Percentiles rank a stretch among this genome's conserved stretches.
These are phyloP conservation scores for Forbesichthys papilliferus DNA, from an alignment of 2,113 vertebrate genomes.

Conservation along the genomic window DNA sequence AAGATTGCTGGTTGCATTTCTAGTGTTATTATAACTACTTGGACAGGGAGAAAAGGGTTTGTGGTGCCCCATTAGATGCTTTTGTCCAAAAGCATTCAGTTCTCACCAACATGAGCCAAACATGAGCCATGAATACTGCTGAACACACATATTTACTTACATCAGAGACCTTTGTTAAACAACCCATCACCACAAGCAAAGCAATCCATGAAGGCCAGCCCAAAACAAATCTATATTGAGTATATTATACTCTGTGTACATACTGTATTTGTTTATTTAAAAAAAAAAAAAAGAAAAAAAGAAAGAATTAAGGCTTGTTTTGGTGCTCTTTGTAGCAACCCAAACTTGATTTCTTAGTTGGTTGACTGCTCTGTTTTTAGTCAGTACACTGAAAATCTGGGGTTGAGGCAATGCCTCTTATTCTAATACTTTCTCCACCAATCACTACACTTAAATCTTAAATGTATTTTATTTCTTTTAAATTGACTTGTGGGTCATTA, in stretches of 20 bases:
- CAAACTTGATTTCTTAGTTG: not conserved
- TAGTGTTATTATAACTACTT: not conserved
- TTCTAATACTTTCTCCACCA: slow-evolving; percentile 23
- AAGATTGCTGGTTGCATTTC: too few relatives aligned
- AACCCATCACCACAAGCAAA: slow-evolving; percentile 46
- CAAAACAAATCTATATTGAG: slow-evolving; percentile 48
- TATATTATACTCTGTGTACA: slow-evolving; percentile 66
- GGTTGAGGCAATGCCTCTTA: not conserved
- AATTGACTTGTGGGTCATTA: slow-evolving; percentile 5
- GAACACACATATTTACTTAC: slow-evolving; percentile 32
- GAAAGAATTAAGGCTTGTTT: slow-evolving; percentile 35
- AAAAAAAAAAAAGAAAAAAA: slow-evolving; percentile 46
- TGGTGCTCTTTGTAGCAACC: slow-evolving; percentile 21
- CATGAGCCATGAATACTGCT: slow-evolving; percentile 43
- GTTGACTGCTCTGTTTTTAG: slow-evolving; percentile 34
- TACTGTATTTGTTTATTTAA: slow-evolving; percentile 70
- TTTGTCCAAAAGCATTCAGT: slow-evolving; percentile 12
- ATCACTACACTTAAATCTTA: not conserved
- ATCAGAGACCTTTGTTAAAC: slow-evolving; percentile 57
- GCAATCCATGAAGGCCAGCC: slow-evolving; percentile 51
- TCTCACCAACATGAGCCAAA: slow-evolving; percentile 17
- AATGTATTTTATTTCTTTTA: slow-evolving; percentile 19
- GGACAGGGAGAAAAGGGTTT: not conserved
- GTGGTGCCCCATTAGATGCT: slow-evolving; percentile 15
- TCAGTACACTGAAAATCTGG: slow-evolving; percentile 70